Evolutionary conservation across 1,140 invertebrate species (phyloP), one percentile per base, ranked within the genome.

Genomic region (Trichonephila clavipes): DNA sequence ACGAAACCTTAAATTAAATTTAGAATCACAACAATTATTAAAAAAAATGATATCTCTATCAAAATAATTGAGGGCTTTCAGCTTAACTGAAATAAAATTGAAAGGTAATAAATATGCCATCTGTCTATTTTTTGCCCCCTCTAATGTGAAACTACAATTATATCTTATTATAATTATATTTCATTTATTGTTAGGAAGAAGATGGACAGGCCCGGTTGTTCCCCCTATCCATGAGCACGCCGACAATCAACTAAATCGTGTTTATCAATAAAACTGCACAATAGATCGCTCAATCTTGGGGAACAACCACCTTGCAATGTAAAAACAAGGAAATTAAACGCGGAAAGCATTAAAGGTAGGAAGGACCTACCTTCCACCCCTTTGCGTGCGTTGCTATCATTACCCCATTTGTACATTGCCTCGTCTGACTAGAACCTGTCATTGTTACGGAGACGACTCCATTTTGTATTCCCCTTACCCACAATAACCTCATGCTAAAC

Each of bases 401-500:
- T 90, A 90, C 88, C 64, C 88, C 88, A 81, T 90, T 77, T 90
- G 66, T 90, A 90, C 69, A 77, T 28, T 44, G 40, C 69, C 34
- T 64, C 64, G 21, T 69, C 64, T 61, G 58, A 88, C 28, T n/a
- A 19, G 64, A 90, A 90, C 66, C 88, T 90, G 88, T 90, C 88
- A 90, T 90, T 90, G 88, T 90, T 77, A 81, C 58, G 24, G 34
- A 90, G 88, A 90, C 51, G 88, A 90, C 88, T 90, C 88, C 88
- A 90, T 90, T 90, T 90, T 59, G 40, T 1, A 44, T 77, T 34
- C 69, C 12, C 69, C 69, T 77, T 51, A 14, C 44, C 44, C 44
- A 51, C 24, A 88, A 88, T 88, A 90, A 90, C 40, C 16, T 19
- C 64, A 77, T 28, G 28, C 51, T 81, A 90, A 89, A 90, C 88